phyloP scores from a whole-genome alignment of 2,797 vertebrate species.

The Erpetoichthys calabaricus region DNA sequence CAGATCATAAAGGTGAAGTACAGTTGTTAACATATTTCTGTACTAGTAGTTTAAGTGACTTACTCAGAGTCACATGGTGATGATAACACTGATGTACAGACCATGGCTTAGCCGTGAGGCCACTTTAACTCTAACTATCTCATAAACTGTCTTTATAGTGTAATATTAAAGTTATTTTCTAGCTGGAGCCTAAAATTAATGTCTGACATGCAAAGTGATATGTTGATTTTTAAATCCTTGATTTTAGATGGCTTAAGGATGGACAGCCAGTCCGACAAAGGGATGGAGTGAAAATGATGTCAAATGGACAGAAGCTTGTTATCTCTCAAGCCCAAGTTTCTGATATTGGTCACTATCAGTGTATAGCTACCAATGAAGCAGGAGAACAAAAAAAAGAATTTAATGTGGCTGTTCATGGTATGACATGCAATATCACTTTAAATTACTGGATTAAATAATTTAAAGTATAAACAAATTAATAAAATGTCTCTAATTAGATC shows the following conservation, averaged over 20 bases:
- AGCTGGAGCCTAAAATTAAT: no score
- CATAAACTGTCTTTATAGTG: no score
- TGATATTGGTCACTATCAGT: conserved; percentile 73
- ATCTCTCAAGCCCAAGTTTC: conserved; percentile 68
- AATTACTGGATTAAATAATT: neutral
- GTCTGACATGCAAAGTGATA: neutral
- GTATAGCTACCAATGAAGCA: conserved; percentile 74
- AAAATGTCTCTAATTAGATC: no score
- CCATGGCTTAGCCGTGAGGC: no score
- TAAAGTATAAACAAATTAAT: neutral
- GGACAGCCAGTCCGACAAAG: conserved; percentile 53
- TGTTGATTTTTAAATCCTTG: neutral
- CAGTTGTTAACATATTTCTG: no score
- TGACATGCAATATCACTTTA: conserved; percentile 6
- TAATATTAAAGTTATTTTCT: no score
- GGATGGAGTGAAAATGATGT: conserved; percentile 48
- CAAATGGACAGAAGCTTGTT: conserved; percentile 62
- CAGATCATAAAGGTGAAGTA: no score
- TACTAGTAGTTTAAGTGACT: no score
- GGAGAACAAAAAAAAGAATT: conserved; percentile 70
- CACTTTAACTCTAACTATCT: no score
- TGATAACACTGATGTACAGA: no score
- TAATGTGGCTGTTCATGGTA: conserved; percentile 79
- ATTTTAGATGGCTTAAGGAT: conserved; percentile 69
- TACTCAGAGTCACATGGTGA: no score